Base-by-base conservation (phyloP, 2,888 invertebrate species). In the Acholoe squamosa region DNA sequence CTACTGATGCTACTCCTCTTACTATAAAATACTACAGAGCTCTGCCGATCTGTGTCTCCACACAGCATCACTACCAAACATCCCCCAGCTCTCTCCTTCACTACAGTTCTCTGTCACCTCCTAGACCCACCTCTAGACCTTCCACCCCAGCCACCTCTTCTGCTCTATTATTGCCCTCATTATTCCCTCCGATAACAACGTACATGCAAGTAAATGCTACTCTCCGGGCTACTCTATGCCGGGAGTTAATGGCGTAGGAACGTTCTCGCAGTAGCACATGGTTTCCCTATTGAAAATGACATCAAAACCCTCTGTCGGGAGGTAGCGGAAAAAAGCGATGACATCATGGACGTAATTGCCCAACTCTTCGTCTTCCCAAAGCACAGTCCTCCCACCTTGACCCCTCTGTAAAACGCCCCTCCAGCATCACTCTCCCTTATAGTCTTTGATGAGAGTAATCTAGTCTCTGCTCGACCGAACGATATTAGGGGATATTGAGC, bases 401-500 rank as follows among this genome's bases (percentile, higher is more conserved):
- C 71, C 71, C 25, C 71, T 71, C 71, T 28, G n/a, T 1, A 28
- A 14, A 22, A 71, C 71, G 5, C 31, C 3, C 28, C 28, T 71
- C 28, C 28, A 28, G 3, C 31, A 3, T 25, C 71, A 22, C 71
- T 71, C 25, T 71, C 14, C 0, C 28, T n/a, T 28, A 71, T 25
- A 71, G 71, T 71, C 71, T 28, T 71, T 71, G 71, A 71, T 71
- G 71, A 71, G 71, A 25, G 71, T 25, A 25, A 71, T 71, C 25
- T 7, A 71, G 71, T 14, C 28, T 25, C n/a, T 25, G 12, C 71
- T 28, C 3, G 14, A 28, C 19, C 25, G 71, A 25, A 25, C 71
- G 31, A 25, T 71, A 71, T 71, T 71, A 71, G 71, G 71, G 71
- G 71, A 71, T 71, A 71, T 71, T 71, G 71, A n/a, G 71, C 3